Evolutionary conservation across 2,797 vertebrate species (phyloP), one percentile per base, ranked within the genome.

Genomic region (Streptopelia turtur): DNA sequence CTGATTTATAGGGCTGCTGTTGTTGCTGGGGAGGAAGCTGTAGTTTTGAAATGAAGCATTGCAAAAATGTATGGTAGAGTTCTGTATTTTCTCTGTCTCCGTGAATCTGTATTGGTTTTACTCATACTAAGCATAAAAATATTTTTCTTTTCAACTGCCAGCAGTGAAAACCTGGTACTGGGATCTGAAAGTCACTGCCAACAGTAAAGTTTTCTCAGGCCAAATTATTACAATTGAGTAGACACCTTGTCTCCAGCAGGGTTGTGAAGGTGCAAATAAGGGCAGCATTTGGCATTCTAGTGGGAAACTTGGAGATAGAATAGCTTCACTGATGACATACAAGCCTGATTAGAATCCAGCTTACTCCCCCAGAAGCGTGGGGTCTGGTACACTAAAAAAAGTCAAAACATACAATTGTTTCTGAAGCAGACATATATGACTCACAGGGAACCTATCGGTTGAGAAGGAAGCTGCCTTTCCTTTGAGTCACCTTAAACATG

Each of bases 221-320:
- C 90, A 94, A 90, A 82, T 94, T 88, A 70, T 50, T 89, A 65
- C 79, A 76, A 52, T 59, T 78, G 69, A 66, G 63, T 76, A 96
- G 95, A 96, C 93, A 88, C 50, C 55, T 94, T 93, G 95, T 94
- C 95, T 96, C 82, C 83, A 80, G 20, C 31, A 50, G 52, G 56
- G 39, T 89, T 89, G 49, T 70, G 81, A 77, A 96, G 90, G 74
- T 90, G 85, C 80, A 94, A 93, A 94, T 95, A 90, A 91, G 74
- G 85, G 49, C 91, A 66, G 28, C 24, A 50, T 86, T 96, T 96
- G 93, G 85, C 89, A 84, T 90, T 93, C 55, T 47, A 74, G 52
- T 45, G 63, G 43, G 87, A 94, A 93, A 70, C 31, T 56, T 87
- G 84, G 74, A 95, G 70, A 53, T 27, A 80, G 53, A 89, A 76